These are phyloP conservation scores for Chanos chanos DNA, from an alignment of 2,797 vertebrate genomes.

Conservation along the genomic window DNA sequence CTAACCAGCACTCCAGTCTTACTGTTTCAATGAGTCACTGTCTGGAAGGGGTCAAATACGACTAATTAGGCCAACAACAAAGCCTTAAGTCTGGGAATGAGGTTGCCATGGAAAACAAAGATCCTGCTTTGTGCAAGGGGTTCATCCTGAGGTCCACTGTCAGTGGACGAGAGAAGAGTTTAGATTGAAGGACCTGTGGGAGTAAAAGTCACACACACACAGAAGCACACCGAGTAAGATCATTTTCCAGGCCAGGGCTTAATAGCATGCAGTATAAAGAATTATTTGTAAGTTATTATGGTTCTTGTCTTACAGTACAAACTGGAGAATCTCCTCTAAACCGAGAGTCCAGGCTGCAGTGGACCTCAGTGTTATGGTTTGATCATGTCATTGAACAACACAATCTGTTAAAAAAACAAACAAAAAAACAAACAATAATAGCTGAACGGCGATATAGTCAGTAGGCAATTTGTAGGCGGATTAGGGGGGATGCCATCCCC, in stretches of 20 bases:
- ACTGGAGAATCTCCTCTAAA: slow-evolving; percentile 10
- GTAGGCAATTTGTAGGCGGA: too few species aligned
- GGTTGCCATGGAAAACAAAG: not conserved
- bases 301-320: not conserved
- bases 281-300: not conserved
- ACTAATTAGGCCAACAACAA: slow-evolving; percentile 35
- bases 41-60: not conserved
- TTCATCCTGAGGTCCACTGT: slow-evolving; percentile 26
- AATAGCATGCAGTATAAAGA: slow-evolving; percentile 6
- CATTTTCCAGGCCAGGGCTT: not conserved
- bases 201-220: not conserved
- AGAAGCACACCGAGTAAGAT: not conserved
- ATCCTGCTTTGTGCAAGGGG: not conserved
- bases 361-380: too few species aligned
- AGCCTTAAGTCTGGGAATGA: not conserved
- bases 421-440: too few species aligned
- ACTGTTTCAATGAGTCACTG: not conserved
- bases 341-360: too few species aligned
- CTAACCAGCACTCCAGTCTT: too few species aligned
- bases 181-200: slow-evolving; percentile 11
- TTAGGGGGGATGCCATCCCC: too few species aligned
- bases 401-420: too few species aligned
- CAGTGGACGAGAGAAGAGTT: slow-evolving; percentile 22
- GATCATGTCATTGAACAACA: too few species aligned
- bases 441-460: too few species aligned